Evolutionary conservation across 2,113 vertebrate species (phyloP), one percentile per base, ranked within the genome.

Genomic region (Chelonoidis abingdonii): DNA sequence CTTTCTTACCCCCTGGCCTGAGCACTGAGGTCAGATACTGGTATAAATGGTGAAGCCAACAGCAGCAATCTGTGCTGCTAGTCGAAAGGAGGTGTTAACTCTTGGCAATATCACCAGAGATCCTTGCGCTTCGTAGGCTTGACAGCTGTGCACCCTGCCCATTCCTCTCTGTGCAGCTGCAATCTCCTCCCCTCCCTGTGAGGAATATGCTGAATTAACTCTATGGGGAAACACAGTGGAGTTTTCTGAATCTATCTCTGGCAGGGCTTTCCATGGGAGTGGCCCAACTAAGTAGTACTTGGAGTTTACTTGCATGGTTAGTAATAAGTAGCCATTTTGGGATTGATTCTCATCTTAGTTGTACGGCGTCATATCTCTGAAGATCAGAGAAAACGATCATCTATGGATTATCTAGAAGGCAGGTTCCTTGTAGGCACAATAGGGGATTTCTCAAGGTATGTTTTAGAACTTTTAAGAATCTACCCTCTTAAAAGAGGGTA

Each of bases 381-480:
- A 84, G 80, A 84, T 49, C 80, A 78, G 52, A 93, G 85, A 75
- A 95, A 90, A 10, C n/a, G 38, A 96, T 57, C 25, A 49, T 38
- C 0, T 44, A 47, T 25, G 41, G 75, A n/a, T 38, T 72, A n/a
- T 72, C 65, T 72, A 38, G 65, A 38, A 72, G 0, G 3, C 91
- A 52, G 31, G 41, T 79, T 86, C 78, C 87, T 84, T 47, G 59
- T 84, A 80, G 65, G 41, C 81, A 59, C 12, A 85, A 81, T 69
- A 90, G 80, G 27, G 44, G 69, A 87, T 69, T 80, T 89, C 85
- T 80, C 29, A 41, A 59, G 47, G 8, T 65, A 65, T 69, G 35
- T 19, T 69, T 69, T 72, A 72, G 65, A n/a, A 17, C 65, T 69
- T 69, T 69, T 69, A n/a, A n/a, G 35, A n/a, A 8, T 72, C 35